A percentile compares a stretch with the other conserved stretches of the same genome.
phyloP scores from a whole-genome alignment of 2,888 invertebrate genomes.

The Synergus itoensis region DNA sequence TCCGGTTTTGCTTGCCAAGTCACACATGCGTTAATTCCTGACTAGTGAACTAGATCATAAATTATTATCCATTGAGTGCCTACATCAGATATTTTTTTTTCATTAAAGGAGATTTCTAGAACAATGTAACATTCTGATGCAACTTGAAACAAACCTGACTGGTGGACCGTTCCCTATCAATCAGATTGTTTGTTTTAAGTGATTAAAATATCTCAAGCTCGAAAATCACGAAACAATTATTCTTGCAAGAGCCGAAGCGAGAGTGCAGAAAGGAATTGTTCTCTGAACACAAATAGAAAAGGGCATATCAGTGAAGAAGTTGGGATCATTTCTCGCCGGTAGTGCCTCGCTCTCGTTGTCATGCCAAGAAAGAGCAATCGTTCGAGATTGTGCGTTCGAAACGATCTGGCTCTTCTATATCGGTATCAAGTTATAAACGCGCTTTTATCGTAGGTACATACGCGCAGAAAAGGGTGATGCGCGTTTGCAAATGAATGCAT shows the following conservation, averaged over 20 bases:
- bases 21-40: too few species aligned
- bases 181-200: not conserved
- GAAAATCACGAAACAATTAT: not conserved
- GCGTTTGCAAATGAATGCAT: slow-evolving; percentile 59
- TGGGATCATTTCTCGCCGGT: slow-evolving; percentile 31
- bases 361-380: slow-evolving; percentile 37
- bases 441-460: slow-evolving; percentile 38
- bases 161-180: not conserved
- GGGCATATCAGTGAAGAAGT: slow-evolving; percentile 9
- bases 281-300: slow-evolving; percentile 5
- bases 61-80: not conserved
- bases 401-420: slow-evolving; percentile 38
- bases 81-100: not conserved
- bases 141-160: not conserved
- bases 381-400: slow-evolving; percentile 27
- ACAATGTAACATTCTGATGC: not conserved
- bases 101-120: not conserved
- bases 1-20: too few species aligned
- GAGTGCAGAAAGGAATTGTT: slow-evolving; percentile 10
- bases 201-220: not conserved
- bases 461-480: slow-evolving; percentile 40
- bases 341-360: slow-evolving; percentile 20
- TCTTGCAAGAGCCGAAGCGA: not conserved
- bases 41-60: not conserved
- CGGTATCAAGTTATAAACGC: slow-evolving; percentile 40